Conservation (phyloP, 1,140 invertebrate genomes). For the Amphibalanus amphitrite region DNA sequence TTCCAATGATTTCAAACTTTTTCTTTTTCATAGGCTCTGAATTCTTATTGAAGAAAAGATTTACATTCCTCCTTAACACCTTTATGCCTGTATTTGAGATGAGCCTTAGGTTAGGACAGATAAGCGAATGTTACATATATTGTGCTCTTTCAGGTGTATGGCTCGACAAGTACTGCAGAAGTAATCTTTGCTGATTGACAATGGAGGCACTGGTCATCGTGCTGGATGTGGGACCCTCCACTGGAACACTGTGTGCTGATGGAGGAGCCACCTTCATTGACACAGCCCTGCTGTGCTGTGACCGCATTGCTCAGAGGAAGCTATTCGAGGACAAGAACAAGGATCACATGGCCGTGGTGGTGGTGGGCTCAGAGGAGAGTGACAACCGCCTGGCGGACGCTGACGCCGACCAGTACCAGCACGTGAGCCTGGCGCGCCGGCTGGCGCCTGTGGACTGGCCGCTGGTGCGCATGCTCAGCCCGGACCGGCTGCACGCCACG, state of each 20-base stretch:
- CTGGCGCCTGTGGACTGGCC: conserved; percentile 29
- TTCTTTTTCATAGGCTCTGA: no score
- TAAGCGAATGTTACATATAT: no score
- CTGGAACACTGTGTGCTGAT: background rate
- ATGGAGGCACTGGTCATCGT: background rate
- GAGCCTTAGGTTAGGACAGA: no score
- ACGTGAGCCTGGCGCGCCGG: conserved; percentile 26
- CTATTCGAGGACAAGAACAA: conserved; percentile 33
- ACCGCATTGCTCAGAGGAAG: conserved; percentile 17
- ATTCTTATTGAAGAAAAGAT: no score
- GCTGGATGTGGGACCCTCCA: background rate
- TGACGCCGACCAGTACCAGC: conserved; percentile 23
- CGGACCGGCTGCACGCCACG: conserved; percentile 26
- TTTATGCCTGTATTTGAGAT: no score
- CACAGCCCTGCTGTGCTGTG: background rate
- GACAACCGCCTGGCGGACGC: conserved; percentile 29
- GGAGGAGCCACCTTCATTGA: background rate
- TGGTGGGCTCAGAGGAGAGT: conserved; percentile 31
- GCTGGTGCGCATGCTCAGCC: conserved; percentile 21
- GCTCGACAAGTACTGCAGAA: no score
- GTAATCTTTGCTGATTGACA: no score
- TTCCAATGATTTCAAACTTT: no score
- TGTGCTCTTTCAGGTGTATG: no score
- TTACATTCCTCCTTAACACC: no score
- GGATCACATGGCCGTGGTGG: conserved; percentile 31